Conservation (phyloP, 2,113 vertebrate genomes). For the Fulica atra region DNA sequence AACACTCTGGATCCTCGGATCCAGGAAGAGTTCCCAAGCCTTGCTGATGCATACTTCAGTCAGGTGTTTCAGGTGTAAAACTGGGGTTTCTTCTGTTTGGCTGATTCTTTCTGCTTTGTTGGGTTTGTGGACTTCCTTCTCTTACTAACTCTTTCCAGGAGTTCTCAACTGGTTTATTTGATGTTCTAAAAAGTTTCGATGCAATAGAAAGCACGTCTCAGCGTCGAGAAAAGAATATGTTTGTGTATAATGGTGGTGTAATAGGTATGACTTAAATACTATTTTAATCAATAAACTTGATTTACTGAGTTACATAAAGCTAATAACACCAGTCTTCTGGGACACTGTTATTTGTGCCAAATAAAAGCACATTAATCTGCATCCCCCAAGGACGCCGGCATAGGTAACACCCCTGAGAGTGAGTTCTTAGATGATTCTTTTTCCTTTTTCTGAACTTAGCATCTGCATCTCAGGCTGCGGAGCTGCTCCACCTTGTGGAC, state of each 20-base stretch:
- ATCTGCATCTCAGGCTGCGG: background rate
- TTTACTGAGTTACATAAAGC: background rate
- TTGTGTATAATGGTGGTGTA: background rate
- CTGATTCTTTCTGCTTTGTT: background rate
- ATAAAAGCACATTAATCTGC: background rate
- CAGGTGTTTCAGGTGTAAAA: background rate
- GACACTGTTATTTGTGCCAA: background rate
- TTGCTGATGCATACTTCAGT: background rate
- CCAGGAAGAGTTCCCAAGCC: background rate
- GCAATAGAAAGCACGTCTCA: background rate
- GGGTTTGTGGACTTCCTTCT: background rate
- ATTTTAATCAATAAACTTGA: background rate
- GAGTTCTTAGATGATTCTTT: background rate
- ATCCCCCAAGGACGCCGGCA: background rate
- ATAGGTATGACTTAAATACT: background rate
- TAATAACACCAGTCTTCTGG: background rate
- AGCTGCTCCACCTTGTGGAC: constrained; percentile 65
- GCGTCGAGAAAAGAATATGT: background rate
- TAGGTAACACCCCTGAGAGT: too few species aligned
- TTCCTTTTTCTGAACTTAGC: background rate
- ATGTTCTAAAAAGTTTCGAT: background rate
- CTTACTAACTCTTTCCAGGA: background rate
- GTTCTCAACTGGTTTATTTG: background rate
- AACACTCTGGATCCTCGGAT: background rate
- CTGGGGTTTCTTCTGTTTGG: background rate